These are phyloP conservation scores for Latheticus oryzae DNA, from an alignment of 2,888 invertebrate genomes.

Conservation along the genomic window DNA sequence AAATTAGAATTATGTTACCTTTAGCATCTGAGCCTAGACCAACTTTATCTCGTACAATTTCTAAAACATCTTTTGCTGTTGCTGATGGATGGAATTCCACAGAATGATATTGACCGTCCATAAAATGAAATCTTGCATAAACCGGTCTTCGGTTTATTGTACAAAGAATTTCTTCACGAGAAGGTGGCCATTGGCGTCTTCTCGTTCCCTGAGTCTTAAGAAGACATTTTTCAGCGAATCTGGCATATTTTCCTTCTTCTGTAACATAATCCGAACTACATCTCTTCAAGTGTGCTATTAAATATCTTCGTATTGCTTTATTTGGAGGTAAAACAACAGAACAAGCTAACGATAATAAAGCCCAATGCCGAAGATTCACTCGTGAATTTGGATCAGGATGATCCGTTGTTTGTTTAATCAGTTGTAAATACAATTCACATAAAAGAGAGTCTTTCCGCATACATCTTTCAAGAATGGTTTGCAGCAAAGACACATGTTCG, in stretches of 20 bases:
- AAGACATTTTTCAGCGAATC: constrained; percentile 90
- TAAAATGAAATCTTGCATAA: constrained; percentile 90
- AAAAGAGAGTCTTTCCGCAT: constrained; percentile 89
- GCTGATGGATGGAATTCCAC: constrained; percentile 96
- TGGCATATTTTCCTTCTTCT: constrained; percentile 94
- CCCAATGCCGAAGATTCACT: constrained; percentile 93
- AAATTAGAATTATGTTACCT: constrained; percentile 50
- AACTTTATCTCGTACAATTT: constrained; percentile 89
- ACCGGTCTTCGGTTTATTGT: constrained; percentile 91
- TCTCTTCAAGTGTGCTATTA: constrained; percentile 89
- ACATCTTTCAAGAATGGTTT: constrained; percentile 89
- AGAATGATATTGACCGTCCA: constrained; percentile 95
- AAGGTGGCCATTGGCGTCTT: constrained; percentile 90
- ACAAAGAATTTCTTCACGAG: constrained; percentile 91
- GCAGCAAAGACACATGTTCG: constrained; percentile 89
- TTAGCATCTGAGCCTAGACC: constrained; percentile 82
- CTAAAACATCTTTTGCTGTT: constrained; percentile 89
- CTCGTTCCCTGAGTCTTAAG: constrained; percentile 79
- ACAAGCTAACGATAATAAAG: constrained; percentile 82
- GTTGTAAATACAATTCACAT: constrained; percentile 90
- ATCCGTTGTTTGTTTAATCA: constrained; percentile 92
- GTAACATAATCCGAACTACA: constrained; percentile 89
- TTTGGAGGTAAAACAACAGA: constrained; percentile 89
- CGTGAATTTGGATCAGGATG: constrained; percentile 90
- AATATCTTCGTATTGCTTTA: constrained; percentile 85